Conservation (phyloP, 2,797 vertebrate species). For the Coluber constrictor region DNA sequence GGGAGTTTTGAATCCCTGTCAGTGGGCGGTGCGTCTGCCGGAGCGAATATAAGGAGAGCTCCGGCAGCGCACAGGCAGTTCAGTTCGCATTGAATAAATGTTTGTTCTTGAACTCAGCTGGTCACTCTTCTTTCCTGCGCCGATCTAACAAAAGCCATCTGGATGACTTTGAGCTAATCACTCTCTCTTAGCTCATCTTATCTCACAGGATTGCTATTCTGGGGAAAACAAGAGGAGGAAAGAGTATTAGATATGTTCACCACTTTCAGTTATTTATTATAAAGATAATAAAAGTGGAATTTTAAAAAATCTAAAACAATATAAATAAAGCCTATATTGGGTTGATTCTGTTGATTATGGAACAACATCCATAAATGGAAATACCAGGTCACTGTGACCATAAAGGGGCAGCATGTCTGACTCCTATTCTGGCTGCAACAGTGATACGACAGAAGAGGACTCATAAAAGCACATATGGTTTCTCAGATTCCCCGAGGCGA, state of each 20-base stretch:
- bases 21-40: too few relatives aligned
- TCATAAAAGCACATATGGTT: constrained; percentile 18
- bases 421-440: constrained; percentile 3
- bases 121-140: too few relatives aligned
- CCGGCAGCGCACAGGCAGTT: too few relatives aligned
- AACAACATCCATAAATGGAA: not conserved
- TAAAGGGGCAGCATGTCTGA: not conserved
- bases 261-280: not conserved
- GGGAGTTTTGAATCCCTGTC: too few relatives aligned
- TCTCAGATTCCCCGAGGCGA: not conserved
- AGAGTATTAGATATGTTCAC: not conserved
- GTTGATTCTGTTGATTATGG: not conserved
- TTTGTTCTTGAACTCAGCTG: too few relatives aligned
- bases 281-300: not conserved
- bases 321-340: not conserved
- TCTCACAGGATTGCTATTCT: not conserved
- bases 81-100: too few relatives aligned
- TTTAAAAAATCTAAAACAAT: not conserved
- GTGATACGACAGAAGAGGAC: not conserved
- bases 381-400: not conserved
- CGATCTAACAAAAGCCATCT: too few relatives aligned
- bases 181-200: not conserved
- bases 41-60: too few relatives aligned
- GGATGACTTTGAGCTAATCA: not conserved
- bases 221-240: not conserved